Percentiles rank a stretch among this genome's conserved stretches.
Evolutionary conservation across 2,888 invertebrate genomes (phyloP).

Genomic region (Yponomeuta evonymella): DNA sequence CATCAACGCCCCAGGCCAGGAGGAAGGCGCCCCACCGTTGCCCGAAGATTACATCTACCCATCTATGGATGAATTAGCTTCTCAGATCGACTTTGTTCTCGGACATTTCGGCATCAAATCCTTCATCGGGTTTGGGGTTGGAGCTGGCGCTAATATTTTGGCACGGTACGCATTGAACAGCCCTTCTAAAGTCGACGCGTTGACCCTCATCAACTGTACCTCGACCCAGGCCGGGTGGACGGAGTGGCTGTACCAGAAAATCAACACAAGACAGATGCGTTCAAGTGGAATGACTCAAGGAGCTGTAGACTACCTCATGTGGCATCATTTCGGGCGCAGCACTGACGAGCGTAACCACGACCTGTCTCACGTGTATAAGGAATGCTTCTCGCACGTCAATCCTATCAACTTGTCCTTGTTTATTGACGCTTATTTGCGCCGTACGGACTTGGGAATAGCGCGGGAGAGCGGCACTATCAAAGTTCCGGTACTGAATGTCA

Average conservation of each 20-base stretch:
- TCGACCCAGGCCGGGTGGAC: constrained; percentile 98
- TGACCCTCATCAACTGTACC: constrained; percentile 95
- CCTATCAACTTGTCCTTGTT: constrained; percentile 95
- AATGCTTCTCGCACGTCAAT: constrained; percentile 95
- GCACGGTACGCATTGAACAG: constrained; percentile 91
- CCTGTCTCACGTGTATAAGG: constrained; percentile 93
- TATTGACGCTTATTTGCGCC: constrained; percentile 94
- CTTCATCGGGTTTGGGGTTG: constrained; percentile 97
- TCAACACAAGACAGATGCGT: constrained; percentile 91
- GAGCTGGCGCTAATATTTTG: constrained; percentile 97
- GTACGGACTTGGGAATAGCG: constrained; percentile 91
- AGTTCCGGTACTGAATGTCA: constrained; percentile 94
- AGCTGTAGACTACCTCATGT: constrained; percentile 97
- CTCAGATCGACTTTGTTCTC: constrained; percentile 92
- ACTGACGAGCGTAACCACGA: constrained; percentile 96
- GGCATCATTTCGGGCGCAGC: constrained; percentile 98
- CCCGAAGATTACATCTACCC: constrained; percentile 94
- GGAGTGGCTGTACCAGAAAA: constrained; percentile 99
- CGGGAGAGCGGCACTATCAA: constrained; percentile 78
- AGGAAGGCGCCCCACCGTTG: constrained; percentile 94
- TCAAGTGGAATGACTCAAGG: constrained; percentile 95
- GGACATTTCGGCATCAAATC: constrained; percentile 92
- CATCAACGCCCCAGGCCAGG: constrained; percentile 98
- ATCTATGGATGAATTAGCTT: constrained; percentile 96
- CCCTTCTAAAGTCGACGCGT: constrained; percentile 91